A percentile compares a stretch with the other conserved stretches of the same genome.
Conservation (phyloP, 2,113 vertebrate genomes). For the Neotoma lepida region DNA sequence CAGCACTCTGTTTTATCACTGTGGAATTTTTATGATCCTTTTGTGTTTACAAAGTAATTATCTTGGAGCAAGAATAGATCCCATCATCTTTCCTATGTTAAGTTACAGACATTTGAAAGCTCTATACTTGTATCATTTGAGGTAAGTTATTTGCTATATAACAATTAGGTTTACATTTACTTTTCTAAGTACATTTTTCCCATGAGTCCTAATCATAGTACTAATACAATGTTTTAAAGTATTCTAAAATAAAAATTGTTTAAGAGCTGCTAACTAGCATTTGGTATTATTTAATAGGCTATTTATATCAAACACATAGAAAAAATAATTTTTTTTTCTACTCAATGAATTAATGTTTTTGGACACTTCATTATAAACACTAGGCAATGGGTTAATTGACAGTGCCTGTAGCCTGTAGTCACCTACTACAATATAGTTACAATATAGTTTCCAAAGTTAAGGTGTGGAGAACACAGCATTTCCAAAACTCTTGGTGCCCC, state of each 20-base stretch:
- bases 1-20: background rate
- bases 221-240: background rate
- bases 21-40: conserved; percentile 56
- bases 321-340: background rate
- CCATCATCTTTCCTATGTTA: conserved; percentile 34
- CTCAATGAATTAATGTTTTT: conserved; percentile 32
- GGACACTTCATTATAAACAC: background rate
- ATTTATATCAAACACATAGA: background rate
- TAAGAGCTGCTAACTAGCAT: background rate
- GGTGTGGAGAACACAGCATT: background rate
- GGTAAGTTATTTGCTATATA: conserved; percentile 48
- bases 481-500: background rate
- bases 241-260: background rate
- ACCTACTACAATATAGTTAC: background rate
- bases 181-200: conserved; percentile 35
- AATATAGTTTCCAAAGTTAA: background rate
- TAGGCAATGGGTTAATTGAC: background rate
- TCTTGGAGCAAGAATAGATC: conserved; percentile 38
- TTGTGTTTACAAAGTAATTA: conserved; percentile 52
- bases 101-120: conserved; percentile 36
- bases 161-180: background rate
- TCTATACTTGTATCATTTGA: conserved; percentile 32
- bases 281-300: background rate
- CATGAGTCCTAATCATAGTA: background rate
- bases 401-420: background rate